Evolutionary conservation across 2,888 invertebrate genomes (phyloP).

Genomic region (Calameuta filiformis): DNA sequence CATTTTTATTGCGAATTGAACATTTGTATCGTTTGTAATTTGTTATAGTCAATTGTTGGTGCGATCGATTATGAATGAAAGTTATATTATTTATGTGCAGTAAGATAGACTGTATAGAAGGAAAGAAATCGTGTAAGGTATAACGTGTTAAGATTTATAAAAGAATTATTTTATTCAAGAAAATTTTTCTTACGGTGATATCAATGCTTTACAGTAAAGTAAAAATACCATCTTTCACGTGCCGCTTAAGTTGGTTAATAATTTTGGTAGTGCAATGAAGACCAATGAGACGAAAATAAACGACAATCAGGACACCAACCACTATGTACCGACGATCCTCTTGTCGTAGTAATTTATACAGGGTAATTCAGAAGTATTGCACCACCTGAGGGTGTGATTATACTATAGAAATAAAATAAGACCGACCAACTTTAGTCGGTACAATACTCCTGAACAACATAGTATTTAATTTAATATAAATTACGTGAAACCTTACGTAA

Average conservation of each 20-base stretch:
- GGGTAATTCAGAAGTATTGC: not conserved
- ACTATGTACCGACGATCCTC: too few species aligned
- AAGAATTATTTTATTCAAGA: slow-evolving; percentile 31
- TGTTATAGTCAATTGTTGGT: not conserved
- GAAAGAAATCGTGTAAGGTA: not conserved
- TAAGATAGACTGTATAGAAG: not conserved
- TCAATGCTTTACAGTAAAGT: slow-evolving; percentile 27
- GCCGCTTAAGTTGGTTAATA: slow-evolving; percentile 14
- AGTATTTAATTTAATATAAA: not conserved
- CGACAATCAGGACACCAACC: too few species aligned
- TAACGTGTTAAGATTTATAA: slow-evolving; percentile 32
- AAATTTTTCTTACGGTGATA: slow-evolving; percentile 4
- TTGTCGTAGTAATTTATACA: not conserved
- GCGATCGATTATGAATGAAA: not conserved
- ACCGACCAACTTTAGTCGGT: not conserved
- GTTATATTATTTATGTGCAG: not conserved
- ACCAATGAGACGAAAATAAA: not conserved
- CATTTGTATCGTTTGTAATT: not conserved
- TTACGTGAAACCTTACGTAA: not conserved
- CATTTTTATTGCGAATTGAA: not conserved
- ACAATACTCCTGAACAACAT: not conserved
- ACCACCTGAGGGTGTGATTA: not conserved
- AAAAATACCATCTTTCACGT: slow-evolving; percentile 27
- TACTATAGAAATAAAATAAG: not conserved
- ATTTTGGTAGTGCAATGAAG: slow-evolving; percentile 1